Conservation (phyloP, 2,888 invertebrate genomes). For the Meliscaeva auricollis region DNA sequence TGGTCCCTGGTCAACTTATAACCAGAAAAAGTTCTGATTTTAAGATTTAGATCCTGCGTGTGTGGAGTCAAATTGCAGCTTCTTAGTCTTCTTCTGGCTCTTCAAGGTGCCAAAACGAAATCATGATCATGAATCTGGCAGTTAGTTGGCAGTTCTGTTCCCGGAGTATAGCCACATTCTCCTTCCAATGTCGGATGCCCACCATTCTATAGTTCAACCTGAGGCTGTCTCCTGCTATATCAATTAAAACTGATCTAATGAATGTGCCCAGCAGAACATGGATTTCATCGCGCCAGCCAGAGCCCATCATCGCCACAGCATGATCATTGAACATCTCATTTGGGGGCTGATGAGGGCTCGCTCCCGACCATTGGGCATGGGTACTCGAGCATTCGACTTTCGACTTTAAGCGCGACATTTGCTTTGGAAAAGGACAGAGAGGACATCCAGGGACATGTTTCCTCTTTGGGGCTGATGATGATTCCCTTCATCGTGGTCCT, state of each 20-base stretch:
- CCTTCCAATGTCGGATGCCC: neutral
- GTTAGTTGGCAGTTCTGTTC: conserved; percentile 46
- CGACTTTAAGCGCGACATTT: neutral
- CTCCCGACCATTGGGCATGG: conserved; percentile 19
- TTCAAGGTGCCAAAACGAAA: conserved; percentile 63
- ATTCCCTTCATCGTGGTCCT: conserved; percentile 47
- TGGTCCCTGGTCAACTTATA: no score
- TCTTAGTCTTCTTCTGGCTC: neutral
- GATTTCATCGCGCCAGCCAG: conserved; percentile 57
- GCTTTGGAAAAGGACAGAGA: conserved; percentile 1
- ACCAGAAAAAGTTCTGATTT: conserved; percentile 34
- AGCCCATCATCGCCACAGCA: conserved; percentile 2
- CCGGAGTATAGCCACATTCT: neutral
- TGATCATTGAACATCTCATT: conserved; percentile 69
- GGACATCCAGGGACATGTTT: conserved; percentile 55
- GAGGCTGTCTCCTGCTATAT: conserved; percentile 47
- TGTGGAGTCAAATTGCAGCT: neutral
- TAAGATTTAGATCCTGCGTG: conserved; percentile 40
- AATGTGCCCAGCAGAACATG: conserved; percentile 71
- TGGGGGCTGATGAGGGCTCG: conserved; percentile 54
- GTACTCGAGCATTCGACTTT: neutral
- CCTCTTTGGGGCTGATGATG: conserved; percentile 63
- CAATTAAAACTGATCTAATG: conserved; percentile 75
- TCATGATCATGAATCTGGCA: conserved; percentile 70
- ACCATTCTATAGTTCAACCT: neutral